A percentile compares a stretch with the other conserved stretches of the same genome.
These are phyloP conservation scores for Candoia aspera DNA, from an alignment of 2,113 vertebrate species.

Conservation along the genomic window DNA sequence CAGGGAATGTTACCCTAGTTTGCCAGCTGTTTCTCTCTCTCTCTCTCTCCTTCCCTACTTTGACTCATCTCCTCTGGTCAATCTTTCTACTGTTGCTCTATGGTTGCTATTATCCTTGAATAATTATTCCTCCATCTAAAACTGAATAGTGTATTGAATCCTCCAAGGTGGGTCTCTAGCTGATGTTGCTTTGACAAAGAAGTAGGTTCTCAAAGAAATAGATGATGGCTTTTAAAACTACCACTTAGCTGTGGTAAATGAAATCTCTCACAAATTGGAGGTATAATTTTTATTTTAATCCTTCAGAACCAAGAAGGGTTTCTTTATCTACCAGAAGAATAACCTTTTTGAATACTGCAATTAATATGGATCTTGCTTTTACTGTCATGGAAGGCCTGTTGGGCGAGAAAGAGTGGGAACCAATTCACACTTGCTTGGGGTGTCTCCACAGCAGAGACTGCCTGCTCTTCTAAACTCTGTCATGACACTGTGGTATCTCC, in stretches of 20 bases:
- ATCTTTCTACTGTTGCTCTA: constrained; percentile 19
- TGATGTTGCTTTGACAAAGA: background rate
- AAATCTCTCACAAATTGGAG: background rate
- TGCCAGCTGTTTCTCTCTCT: background rate
- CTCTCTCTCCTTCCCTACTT: background rate
- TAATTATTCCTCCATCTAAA: constrained; percentile 1
- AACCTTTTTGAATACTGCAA: background rate
- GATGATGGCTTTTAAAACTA: background rate
- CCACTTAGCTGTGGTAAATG: background rate
- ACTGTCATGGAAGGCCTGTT: background rate
- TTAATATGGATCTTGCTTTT: background rate
- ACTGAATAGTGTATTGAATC: too few relatives aligned
- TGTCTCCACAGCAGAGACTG: background rate
- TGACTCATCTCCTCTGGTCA: background rate
- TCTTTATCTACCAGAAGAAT: background rate
- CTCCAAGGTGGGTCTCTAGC: too few relatives aligned
- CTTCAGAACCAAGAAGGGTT: background rate
- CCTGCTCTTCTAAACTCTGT: background rate
- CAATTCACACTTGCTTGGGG: background rate
- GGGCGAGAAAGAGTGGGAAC: background rate
- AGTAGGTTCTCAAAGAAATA: background rate
- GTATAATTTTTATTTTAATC: background rate
- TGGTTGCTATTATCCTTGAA: constrained; percentile 25
- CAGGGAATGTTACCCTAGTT: constrained; percentile 25
- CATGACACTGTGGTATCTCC: background rate